Evolutionary conservation across 2,797 vertebrate species (phyloP).

Genomic region (Gephyroberyx darwinii): DNA sequence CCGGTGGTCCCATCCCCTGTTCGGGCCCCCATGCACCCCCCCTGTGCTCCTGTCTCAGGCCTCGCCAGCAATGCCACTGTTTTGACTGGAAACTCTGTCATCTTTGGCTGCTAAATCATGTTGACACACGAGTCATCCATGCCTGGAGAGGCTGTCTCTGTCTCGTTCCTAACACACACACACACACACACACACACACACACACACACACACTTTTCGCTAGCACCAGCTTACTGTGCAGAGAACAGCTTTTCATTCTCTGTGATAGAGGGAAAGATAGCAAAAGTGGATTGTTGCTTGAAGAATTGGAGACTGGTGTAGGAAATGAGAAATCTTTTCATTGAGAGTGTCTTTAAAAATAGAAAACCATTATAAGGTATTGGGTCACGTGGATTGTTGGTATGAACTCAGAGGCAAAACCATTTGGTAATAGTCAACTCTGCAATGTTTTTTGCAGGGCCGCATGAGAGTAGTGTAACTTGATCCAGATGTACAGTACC

Average conservation of each 20-base stretch:
- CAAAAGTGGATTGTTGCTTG: not conserved
- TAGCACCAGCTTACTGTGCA: not conserved
- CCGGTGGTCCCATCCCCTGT: constrained; percentile 62
- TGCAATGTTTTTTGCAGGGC: not conserved
- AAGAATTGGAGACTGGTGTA: constrained; percentile 3
- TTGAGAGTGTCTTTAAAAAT: not conserved
- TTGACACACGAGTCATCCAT: constrained; percentile 72
- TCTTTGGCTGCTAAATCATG: constrained; percentile 77
- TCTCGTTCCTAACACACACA: constrained; percentile 23
- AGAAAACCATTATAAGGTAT: not conserved
- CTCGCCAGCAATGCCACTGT: constrained; percentile 65
- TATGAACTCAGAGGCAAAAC: not conserved
- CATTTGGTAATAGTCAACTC: constrained; percentile 1
- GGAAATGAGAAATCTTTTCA: not conserved
- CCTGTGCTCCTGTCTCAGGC: not conserved
- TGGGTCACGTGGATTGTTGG: not conserved
- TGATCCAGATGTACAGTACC: constrained; percentile 27
- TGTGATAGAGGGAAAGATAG: not conserved
- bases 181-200: constrained; percentile 4
- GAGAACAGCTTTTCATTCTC: constrained; percentile 21
- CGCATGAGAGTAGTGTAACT: constrained; percentile 29
- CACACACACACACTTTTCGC: not conserved
- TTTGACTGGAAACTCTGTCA: constrained; percentile 79
- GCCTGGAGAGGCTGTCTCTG: constrained; percentile 49
- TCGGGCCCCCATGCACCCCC: constrained; percentile 34